A percentile compares a stretch with the other conserved stretches of the same genome.
phyloP scores from a whole-genome alignment of 30 jellyfish, hydroid and myxozoan genomes.

The Hydractinia symbiolongicarpus region DNA sequence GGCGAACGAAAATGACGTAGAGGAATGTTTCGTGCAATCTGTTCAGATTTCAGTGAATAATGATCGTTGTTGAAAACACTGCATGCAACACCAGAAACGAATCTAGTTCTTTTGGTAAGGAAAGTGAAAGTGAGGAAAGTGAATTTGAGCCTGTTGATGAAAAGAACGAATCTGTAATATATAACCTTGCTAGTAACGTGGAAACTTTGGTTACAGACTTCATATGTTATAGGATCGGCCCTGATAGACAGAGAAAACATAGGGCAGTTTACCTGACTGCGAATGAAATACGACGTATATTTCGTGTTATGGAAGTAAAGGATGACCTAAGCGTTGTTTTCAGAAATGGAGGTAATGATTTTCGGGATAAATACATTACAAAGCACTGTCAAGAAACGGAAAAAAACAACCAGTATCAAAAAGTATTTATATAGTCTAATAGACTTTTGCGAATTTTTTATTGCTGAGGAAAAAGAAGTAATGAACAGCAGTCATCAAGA shows the following conservation, averaged over 20 bases:
- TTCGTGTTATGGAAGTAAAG: background rate
- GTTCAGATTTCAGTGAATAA: background rate
- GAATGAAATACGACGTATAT: background rate
- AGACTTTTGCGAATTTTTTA: background rate
- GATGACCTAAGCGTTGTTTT: background rate
- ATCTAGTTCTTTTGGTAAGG: too few species aligned
- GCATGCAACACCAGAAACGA: too few species aligned
- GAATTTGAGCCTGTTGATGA: background rate
- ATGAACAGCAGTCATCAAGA: background rate
- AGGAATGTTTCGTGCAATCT: background rate
- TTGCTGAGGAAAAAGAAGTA: background rate
- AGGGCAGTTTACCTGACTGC: background rate
- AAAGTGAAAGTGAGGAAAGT: background rate
- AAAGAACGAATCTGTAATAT: background rate
- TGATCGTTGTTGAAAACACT: too few species aligned
- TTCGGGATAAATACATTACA: background rate
- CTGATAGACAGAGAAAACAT: slow-evolving; percentile 10
- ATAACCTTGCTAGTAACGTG: background rate
- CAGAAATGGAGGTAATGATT: background rate
- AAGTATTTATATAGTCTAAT: background rate
- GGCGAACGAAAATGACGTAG: background rate
- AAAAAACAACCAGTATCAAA: background rate
- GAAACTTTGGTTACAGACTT: slow-evolving; percentile 3
- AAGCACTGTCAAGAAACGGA: background rate
- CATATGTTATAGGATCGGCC: background rate